phyloP scores from a whole-genome alignment of 2,113 vertebrate genomes.

The Natator depressus region DNA sequence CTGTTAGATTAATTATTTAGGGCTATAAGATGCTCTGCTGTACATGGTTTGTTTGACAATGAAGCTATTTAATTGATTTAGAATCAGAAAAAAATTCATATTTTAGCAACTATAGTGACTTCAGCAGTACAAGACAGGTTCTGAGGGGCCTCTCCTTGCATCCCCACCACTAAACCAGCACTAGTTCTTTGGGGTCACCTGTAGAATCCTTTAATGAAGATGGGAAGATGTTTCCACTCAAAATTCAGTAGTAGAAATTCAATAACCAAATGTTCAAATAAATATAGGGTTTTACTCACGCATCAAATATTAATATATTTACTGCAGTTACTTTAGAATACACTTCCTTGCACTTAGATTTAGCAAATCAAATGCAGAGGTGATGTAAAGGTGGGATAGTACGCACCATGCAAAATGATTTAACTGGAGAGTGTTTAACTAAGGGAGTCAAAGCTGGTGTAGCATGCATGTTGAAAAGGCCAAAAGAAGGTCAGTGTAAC shows the following conservation, averaged over 20 bases:
- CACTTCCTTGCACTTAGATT: not conserved
- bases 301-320: not conserved
- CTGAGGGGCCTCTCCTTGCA: not conserved
- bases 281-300: not conserved
- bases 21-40: not conserved
- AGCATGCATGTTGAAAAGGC: not conserved
- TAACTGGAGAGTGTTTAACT: not conserved
- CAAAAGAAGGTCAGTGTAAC: not conserved
- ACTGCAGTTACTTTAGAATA: not conserved
- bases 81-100: not conserved
- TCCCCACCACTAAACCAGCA: not conserved
- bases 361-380: not conserved
- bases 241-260: not conserved
- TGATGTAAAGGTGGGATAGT: not conserved
- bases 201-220: not conserved
- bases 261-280: not conserved
- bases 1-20: not conserved
- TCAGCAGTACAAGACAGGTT: not conserved
- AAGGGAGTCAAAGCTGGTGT: not conserved
- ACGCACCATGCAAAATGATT: not conserved
- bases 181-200: not conserved
- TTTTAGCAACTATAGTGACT: accelerated
- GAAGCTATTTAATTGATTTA: not conserved
- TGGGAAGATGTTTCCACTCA: not conserved
- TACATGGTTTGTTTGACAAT: not conserved